Conservation (phyloP, 1,140 invertebrate species). For the Leptoteleia sp. region DNA sequence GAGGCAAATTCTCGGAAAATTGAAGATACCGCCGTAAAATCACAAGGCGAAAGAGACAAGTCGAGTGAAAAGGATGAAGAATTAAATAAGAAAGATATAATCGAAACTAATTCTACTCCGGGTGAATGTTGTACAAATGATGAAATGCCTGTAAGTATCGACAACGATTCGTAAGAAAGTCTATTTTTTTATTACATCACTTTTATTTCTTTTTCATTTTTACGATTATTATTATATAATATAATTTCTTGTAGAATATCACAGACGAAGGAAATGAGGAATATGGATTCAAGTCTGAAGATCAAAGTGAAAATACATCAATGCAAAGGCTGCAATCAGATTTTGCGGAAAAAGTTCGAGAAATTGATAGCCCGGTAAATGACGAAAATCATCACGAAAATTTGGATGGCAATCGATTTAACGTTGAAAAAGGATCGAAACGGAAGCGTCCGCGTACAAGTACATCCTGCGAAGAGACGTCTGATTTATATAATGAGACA, state of each 20-base stretch:
- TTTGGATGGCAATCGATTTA: slow-evolving; percentile 16
- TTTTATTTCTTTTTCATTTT: background rate
- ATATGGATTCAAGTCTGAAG: background rate
- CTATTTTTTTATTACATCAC: too few relatives aligned
- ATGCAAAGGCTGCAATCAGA: slow-evolving; percentile 22
- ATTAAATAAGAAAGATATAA: slow-evolving; percentile 21
- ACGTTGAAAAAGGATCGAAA: slow-evolving; percentile 13
- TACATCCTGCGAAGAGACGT: slow-evolving; percentile 49
- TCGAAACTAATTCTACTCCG: slow-evolving; percentile 24
- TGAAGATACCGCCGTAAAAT: slow-evolving; percentile 10
- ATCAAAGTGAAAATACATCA: slow-evolving; percentile 19
- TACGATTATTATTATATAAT: background rate
- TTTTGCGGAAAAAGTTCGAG: slow-evolving; percentile 15
- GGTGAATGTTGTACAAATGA: slow-evolving; percentile 31
- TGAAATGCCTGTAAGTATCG: slow-evolving; percentile 29
- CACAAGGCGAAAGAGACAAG: background rate
- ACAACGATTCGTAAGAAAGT: too few relatives aligned
- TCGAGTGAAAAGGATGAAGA: slow-evolving; percentile 34
- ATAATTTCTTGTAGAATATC: background rate
- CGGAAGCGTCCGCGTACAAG: slow-evolving; percentile 39
- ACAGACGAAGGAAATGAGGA: slow-evolving; percentile 2
- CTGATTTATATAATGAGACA: slow-evolving; percentile 65
- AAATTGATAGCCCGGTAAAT: slow-evolving; percentile 53
- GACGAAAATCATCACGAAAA: slow-evolving; percentile 67
- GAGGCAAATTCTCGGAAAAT: slow-evolving; percentile 12